These are phyloP conservation scores for Tuberolachnus salignus DNA, from an alignment of 2,888 invertebrate species.

Conservation along the genomic window DNA sequence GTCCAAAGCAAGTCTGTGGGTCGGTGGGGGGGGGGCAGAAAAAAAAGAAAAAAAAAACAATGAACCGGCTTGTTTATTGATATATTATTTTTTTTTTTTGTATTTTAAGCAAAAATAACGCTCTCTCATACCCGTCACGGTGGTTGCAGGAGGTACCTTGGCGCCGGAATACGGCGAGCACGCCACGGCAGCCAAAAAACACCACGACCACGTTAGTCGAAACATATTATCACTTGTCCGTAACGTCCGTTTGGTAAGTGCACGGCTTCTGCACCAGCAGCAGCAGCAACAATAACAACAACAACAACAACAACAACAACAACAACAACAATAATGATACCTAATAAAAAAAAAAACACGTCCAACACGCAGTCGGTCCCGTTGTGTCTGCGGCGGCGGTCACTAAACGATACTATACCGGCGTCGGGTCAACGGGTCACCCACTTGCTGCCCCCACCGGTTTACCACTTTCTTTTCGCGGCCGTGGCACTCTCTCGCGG, in stretches of 20 bases:
- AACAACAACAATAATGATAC: not conserved
- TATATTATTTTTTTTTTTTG: not conserved
- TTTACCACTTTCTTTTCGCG: constrained; percentile 46
- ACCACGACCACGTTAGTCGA: constrained; percentile 32
- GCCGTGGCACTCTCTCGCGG: not conserved
- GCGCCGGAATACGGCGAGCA: constrained; percentile 19
- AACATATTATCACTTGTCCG: constrained; percentile 1
- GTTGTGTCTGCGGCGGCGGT: constrained; percentile 36
- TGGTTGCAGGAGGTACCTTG: constrained; percentile 23
- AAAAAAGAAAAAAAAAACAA: not conserved
- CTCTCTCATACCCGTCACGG: constrained; percentile 33
- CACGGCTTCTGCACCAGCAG: not conserved
- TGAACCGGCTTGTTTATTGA: not conserved
- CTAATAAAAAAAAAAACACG: constrained; percentile 36
- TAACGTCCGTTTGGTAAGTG: not conserved
- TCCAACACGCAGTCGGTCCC: constrained; percentile 42
- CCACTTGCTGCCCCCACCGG: constrained; percentile 48
- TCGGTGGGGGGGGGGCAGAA: not conserved
- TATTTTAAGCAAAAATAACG: not conserved
- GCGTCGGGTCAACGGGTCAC: constrained; percentile 55
- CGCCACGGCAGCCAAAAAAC: constrained; percentile 17
- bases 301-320: too few species aligned
- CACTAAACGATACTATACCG: constrained; percentile 32
- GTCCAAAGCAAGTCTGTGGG: constrained; percentile 35
- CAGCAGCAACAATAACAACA: not conserved